Base-by-base conservation (phyloP, 2,888 invertebrate species). In the Nomada flava region DNA sequence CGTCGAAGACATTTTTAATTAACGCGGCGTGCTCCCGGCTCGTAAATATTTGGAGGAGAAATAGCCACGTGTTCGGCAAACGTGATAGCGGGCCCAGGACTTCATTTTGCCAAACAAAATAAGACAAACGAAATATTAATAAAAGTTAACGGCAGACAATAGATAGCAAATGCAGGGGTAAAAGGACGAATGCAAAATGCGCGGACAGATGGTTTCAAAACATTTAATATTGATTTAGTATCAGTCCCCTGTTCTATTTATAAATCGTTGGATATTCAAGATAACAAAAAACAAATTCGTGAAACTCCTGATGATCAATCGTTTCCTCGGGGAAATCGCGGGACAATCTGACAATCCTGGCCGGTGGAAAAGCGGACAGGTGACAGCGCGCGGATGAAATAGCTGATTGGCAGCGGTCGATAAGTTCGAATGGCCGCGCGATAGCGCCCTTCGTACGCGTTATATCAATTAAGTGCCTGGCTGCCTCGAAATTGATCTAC, bases 381-480 rank as follows among this genome's bases (percentile, higher is more conserved):
- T 86, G 88, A 86, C 83, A 84, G 71, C 36, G 29, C 44, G 26
- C 20, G 83, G 82, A 82, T 79, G 83, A 82, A 87, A 83, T 79
- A 52, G 82, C 18, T 85, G 87, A 87, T 87, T 86, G 87, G 71
- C 85, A 81, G 44, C 44, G 75, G 69, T 59, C 73, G 78, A 79
- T 82, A 78, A 75, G 78, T 53, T n/a, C 70, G 67, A 73, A 63
- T 26, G 23, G 42, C 20, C 42, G 59, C 63, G 69, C 76, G 87
- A 87, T 85, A 85, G 77, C 70, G 69, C 50, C 20, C 44, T 29
- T 36, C 60, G 47, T 42, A 18, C 69, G 55, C 64, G 76, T 85
- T 87, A 70, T 79, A 88, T 85, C 88, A 88, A 86, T 86, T 82
- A 84, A 86, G 76, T 78, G 74, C 57, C 65, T 59, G 63, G 52